Evolutionary conservation across 2,113 vertebrate genomes (phyloP).

Genomic region (Macaca nemestrina): DNA sequence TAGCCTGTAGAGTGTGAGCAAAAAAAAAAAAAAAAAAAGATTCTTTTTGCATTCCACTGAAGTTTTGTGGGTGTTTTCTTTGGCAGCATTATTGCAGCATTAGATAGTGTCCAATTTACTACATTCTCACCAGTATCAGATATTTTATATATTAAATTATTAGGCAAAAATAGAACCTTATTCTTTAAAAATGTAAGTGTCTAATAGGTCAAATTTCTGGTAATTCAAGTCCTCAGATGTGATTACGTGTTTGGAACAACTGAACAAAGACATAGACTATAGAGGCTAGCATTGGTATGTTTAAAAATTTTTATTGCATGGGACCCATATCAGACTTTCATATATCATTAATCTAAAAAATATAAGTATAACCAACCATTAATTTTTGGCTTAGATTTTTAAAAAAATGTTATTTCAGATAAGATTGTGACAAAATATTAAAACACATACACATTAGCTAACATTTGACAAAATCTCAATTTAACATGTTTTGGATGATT

Average conservation of each 20-base stretch:
- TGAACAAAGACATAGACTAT: background rate
- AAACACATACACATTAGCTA: background rate
- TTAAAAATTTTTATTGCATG: background rate
- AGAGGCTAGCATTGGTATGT: background rate
- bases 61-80: background rate
- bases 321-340: background rate
- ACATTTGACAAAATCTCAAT: background rate
- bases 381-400: background rate
- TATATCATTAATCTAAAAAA: background rate
- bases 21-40: slow-evolving; percentile 13
- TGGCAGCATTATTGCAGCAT: background rate
- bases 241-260: background rate
- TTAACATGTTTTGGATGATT: background rate
- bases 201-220: background rate
- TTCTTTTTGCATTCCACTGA: background rate
- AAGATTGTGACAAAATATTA: background rate
- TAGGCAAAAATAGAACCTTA: background rate
- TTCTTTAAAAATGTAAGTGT: background rate
- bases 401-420: background rate
- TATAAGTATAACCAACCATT: background rate
- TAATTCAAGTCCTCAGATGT: background rate
- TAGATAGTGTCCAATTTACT: background rate
- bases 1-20: background rate
- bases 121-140: background rate
- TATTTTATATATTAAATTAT: background rate